Conservation (phyloP, 2,888 invertebrate species). For the Phortica magna region DNA sequence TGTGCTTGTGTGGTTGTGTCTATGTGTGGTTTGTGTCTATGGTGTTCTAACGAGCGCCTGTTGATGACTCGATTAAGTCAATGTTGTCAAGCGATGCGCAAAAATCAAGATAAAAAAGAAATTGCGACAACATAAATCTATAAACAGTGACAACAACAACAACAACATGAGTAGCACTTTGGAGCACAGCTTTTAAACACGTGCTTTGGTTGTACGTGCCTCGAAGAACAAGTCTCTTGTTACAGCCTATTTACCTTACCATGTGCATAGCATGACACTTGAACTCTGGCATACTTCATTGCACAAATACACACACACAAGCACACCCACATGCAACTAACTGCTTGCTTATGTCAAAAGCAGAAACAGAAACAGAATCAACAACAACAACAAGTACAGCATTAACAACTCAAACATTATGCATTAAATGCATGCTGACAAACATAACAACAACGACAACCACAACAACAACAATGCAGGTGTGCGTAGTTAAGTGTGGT, state of each 20-base stretch:
- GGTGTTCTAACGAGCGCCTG: neutral
- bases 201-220: neutral
- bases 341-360: neutral
- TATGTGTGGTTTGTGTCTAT: neutral
- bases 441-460: no score
- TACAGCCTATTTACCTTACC: neutral
- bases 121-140: neutral
- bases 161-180: neutral
- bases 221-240: neutral
- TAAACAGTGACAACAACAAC: neutral
- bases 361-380: neutral
- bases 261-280: conserved; percentile 1
- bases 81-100: neutral
- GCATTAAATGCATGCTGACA: conserved; percentile 22
- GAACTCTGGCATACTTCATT: conserved; percentile 17
- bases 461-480: neutral
- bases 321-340: neutral
- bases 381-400: neutral
- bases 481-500: neutral
- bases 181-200: neutral
- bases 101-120: conserved; percentile 5
- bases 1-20: neutral
- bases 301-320: neutral
- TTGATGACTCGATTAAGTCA: conserved; percentile 19
- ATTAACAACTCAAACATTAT: conserved; percentile 5